Conservation (phyloP, 2,113 vertebrate genomes). For the Chaetops frenatus region DNA sequence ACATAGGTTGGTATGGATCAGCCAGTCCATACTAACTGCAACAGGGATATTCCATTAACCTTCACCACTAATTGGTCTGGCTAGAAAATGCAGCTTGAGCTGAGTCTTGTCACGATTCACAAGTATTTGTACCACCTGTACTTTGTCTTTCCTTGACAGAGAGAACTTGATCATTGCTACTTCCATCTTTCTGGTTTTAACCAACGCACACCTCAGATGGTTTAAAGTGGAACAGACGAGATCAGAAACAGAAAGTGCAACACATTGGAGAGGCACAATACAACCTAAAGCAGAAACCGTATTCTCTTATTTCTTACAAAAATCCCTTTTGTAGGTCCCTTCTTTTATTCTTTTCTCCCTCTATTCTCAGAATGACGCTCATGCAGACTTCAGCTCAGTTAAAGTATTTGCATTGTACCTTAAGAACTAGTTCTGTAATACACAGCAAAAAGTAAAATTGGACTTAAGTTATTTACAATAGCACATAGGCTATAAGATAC, state of each 20-base stretch:
- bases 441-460: background rate
- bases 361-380: background rate
- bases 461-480: background rate
- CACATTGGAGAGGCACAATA: background rate
- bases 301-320: background rate
- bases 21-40: background rate
- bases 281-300: background rate
- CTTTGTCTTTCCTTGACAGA: background rate
- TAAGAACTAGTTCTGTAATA: background rate
- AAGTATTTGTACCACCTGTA: background rate
- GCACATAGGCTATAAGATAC: background rate
- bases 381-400: background rate
- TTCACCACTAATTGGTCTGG: background rate
- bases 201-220: background rate
- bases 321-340: background rate
- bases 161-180: background rate
- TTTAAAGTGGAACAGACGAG: background rate
- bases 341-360: background rate
- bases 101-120: background rate
- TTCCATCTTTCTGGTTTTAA: background rate
- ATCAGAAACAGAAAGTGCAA: background rate
- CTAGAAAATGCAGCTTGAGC: background rate
- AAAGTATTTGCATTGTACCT: accelerated
- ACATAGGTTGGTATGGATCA: background rate
- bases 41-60: background rate